These are phyloP conservation scores for Vireo griseus DNA, from an alignment of 2,797 vertebrate genomes.

Conservation along the genomic window DNA sequence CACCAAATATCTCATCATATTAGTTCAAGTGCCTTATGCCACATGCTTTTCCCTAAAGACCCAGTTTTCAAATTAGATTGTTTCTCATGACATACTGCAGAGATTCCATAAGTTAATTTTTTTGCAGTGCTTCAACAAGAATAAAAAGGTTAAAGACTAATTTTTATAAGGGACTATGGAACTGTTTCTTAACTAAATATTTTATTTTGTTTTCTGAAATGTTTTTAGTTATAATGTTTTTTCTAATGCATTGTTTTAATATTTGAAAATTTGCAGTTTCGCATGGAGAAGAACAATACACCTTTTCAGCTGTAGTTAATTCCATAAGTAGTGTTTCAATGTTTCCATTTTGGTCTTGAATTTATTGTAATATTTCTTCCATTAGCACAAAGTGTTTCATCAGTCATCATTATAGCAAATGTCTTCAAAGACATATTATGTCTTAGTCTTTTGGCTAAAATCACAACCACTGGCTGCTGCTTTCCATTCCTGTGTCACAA, in stretches of 20 bases:
- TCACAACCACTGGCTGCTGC: background rate
- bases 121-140: background rate
- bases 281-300: background rate
- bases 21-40: background rate
- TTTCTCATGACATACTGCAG: background rate
- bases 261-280: background rate
- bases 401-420: background rate
- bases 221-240: background rate
- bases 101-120: background rate
- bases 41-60: fast-evolving
- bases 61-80: background rate
- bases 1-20: background rate
- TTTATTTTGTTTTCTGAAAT: background rate
- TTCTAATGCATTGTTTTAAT: background rate
- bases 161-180: background rate
- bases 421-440: background rate
- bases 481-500: background rate
- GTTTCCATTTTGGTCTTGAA: background rate
- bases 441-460: background rate
- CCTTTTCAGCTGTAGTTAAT: background rate
- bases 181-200: background rate
- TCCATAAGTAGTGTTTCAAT: background rate
- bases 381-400: background rate
- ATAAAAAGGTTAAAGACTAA: background rate
- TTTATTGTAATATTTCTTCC: background rate